Evolutionary conservation across 2,797 vertebrate species (phyloP).

Genomic region (Adelosebastes latens): DNA sequence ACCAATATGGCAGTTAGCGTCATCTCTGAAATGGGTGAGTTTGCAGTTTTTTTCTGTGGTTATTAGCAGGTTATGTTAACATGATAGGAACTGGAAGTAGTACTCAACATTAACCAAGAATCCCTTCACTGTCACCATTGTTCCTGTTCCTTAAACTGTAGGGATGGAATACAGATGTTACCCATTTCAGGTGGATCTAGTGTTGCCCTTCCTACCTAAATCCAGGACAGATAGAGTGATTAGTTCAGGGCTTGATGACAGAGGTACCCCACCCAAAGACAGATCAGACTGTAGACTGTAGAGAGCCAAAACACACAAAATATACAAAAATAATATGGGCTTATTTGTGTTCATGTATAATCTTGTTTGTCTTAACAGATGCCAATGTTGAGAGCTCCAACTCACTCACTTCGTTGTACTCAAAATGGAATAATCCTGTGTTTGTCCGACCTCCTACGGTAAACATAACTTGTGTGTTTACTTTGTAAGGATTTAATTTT

Average conservation of each 20-base stretch:
- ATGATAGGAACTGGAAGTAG: neutral
- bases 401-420: constrained; percentile 87
- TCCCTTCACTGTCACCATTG: neutral
- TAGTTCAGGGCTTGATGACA: constrained; percentile 79
- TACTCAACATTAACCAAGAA: neutral
- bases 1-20: constrained; percentile 91
- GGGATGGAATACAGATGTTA: constrained; percentile 93
- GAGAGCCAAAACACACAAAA: neutral
- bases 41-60: neutral
- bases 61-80: neutral
- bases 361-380: constrained; percentile 49
- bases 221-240: constrained; percentile 84
- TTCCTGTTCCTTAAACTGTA: constrained; percentile 74
- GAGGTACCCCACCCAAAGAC: constrained; percentile 81
- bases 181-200: constrained; percentile 91
- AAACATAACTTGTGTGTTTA: constrained; percentile 28
- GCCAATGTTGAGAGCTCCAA: constrained; percentile 49
- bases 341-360: neutral
- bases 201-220: constrained; percentile 93
- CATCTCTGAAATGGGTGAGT: constrained; percentile 87
- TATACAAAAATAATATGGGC: neutral
- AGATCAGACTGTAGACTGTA: neutral
- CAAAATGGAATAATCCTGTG: constrained; percentile 95
- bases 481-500: neutral
- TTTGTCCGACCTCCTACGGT: constrained; percentile 89